phyloP scores from a whole-genome alignment of 1,140 invertebrate genomes.

The Ostrea edulis region DNA sequence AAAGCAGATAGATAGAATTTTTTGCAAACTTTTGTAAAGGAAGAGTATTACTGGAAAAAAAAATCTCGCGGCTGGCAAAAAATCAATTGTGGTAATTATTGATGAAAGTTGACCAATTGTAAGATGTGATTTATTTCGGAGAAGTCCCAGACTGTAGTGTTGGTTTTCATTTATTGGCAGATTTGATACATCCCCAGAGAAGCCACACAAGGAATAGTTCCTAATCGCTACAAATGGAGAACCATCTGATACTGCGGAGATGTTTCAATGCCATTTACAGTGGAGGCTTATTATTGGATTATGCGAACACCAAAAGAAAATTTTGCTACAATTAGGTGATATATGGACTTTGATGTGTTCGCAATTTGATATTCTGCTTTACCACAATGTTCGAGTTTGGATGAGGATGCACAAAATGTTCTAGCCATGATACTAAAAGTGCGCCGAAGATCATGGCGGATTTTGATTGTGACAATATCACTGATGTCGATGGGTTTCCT shows the following conservation, averaged over 20 bases:
- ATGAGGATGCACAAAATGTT: neutral
- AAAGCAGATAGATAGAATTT: neutral
- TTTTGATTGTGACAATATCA: constrained; percentile 30
- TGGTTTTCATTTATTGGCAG: constrained; percentile 23
- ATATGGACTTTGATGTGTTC: constrained; percentile 20
- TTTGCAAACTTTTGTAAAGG: neutral
- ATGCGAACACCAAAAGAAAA: constrained; percentile 21
- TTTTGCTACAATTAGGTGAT: constrained; percentile 10
- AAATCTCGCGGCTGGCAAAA: neutral
- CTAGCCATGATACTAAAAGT: constrained; percentile 28
- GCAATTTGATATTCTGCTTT: neutral
- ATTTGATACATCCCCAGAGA: constrained; percentile 8
- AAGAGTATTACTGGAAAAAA: neutral
- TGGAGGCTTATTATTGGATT: constrained; percentile 20
- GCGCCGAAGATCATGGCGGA: constrained; percentile 34
- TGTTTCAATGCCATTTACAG: constrained; percentile 20
- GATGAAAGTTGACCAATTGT: constrained; percentile 38
- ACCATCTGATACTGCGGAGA: constrained; percentile 21
- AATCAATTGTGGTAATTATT: constrained; percentile 38
- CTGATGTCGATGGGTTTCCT: constrained; percentile 12
- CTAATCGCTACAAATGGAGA: constrained; percentile 38
- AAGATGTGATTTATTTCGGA: constrained; percentile 25
- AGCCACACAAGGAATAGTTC: constrained; percentile 14
- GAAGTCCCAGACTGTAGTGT: constrained; percentile 26
- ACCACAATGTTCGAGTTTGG: constrained; percentile 15